Conservation (phyloP, 1,140 invertebrate genomes). For the Trichomalopsis sarcophagae region DNA sequence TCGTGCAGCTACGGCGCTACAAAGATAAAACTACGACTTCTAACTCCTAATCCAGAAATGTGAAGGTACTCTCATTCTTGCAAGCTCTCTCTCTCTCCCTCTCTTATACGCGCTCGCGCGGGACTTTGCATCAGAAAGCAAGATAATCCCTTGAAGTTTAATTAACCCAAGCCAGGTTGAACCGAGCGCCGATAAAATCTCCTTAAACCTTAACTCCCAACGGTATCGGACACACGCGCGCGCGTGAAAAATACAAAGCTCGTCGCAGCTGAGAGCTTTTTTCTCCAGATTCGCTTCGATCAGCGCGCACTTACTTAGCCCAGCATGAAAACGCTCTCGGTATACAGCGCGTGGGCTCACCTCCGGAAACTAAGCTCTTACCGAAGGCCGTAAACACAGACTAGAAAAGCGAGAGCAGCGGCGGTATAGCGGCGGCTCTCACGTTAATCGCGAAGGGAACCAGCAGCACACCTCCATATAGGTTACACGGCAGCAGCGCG, state of each 20-base stretch:
- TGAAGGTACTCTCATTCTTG: not conserved
- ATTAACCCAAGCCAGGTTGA: not conserved
- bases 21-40: not conserved
- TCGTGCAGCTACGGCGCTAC: no score
- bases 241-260: not conserved
- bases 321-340: not conserved
- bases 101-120: no score
- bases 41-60: slow-evolving; percentile 4
- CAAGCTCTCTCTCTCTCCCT: not conserved
- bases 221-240: not conserved
- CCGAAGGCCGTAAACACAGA: slow-evolving; percentile 3
- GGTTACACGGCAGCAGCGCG: not conserved
- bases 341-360: not conserved
- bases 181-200: not conserved
- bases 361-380: slow-evolving; percentile 8
- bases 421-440: not conserved
- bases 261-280: not conserved
- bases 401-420: slow-evolving; percentile 9
- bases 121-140: not conserved
- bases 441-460: slow-evolving; percentile 39
- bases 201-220: not conserved
- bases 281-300: not conserved
- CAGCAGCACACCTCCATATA: not conserved
- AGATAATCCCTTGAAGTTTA: slow-evolving; percentile 4
- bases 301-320: not conserved